Evolutionary conservation across 2,797 vertebrate genomes (phyloP), one percentile per base, ranked within the genome.

Genomic region (Salarias fasciatus): DNA sequence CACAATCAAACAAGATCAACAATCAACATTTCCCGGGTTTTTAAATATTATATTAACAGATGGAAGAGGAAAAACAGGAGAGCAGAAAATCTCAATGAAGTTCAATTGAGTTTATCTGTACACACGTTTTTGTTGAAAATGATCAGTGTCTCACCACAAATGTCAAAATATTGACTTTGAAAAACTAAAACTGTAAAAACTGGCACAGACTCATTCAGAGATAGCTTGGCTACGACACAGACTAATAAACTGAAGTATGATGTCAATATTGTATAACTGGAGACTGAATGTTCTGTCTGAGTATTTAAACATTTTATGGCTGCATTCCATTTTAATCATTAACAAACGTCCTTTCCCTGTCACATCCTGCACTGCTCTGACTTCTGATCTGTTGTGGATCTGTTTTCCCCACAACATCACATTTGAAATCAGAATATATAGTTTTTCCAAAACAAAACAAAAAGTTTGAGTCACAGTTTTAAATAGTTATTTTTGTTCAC

Each of bases 231-330:
- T 6, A 7, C 63, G 30, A 28, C 2, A 6, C 5, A 24, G 14
- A 18, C 28, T 2, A 24, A 74, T 57, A 43, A 75, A 15, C 15
- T 47, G 8, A 28, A 18, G 2, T 7, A 6, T 33, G 36, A 38
- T 29, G 8, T 61, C 33, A 15, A 29, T 24, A 41, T 68, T 44
- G 11, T 37, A 42, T 48, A 7, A 9, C 3, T 43, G 13, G 60
- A 62, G 56, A 81, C 75, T 61, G 77, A 87, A 88, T 86, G 81
- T 84, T 77, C 66, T 8, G 4, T 3, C 1, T n/a, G 6, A 12
- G 3, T 35, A 43, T 51, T 43, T 53, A 47, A 24, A 10, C 9
- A 72, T 76, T 84, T 76, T 62, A 50, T 77, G 59, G 62, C 5
- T 1, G 43, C n/a, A n/a, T n/a, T n/a, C 12, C 63, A 12, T 14